Conservation (phyloP, 2,888 invertebrate genomes). For the Mythimna ferrago region DNA sequence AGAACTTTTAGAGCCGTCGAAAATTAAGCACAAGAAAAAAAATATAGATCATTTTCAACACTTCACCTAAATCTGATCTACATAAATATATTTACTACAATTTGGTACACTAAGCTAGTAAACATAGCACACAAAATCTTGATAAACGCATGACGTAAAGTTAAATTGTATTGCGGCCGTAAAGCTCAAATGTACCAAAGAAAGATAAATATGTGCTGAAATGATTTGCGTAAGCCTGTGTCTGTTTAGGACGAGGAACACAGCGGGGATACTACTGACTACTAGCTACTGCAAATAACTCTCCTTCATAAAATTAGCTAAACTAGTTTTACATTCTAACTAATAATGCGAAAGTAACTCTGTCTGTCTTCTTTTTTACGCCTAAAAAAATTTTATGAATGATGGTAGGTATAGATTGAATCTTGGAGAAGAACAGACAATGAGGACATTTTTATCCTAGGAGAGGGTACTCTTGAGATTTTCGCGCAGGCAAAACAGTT, state of each 20-base stretch:
- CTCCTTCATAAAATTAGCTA: slow-evolving; percentile 31
- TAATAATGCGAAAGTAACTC: neutral
- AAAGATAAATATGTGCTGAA: slow-evolving; percentile 65
- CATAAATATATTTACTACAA: neutral
- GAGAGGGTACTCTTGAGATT: neutral
- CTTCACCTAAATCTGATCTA: neutral
- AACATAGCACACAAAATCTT: slow-evolving; percentile 34
- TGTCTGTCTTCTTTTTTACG: neutral
- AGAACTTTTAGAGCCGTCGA: neutral
- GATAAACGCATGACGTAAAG: slow-evolving; percentile 38
- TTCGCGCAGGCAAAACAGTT: neutral
- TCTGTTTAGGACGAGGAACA: slow-evolving; percentile 64
- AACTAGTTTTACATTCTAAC: slow-evolving; percentile 1
- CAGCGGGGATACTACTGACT: slow-evolving; percentile 36
- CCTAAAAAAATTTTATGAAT: neutral
- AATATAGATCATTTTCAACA: neutral
- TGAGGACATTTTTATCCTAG: neutral
- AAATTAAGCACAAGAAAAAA: neutral
- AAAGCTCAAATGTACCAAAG: slow-evolving; percentile 42
- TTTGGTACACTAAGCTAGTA: slow-evolving; percentile 7
- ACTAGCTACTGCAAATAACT: slow-evolving; percentile 47
- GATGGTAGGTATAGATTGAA: neutral
- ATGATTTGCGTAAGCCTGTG: slow-evolving; percentile 59
- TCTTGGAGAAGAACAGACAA: neutral
- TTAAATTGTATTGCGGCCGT: slow-evolving; percentile 26